Conservation (phyloP, 2,113 vertebrate species). For the Cichladusa arquata region DNA sequence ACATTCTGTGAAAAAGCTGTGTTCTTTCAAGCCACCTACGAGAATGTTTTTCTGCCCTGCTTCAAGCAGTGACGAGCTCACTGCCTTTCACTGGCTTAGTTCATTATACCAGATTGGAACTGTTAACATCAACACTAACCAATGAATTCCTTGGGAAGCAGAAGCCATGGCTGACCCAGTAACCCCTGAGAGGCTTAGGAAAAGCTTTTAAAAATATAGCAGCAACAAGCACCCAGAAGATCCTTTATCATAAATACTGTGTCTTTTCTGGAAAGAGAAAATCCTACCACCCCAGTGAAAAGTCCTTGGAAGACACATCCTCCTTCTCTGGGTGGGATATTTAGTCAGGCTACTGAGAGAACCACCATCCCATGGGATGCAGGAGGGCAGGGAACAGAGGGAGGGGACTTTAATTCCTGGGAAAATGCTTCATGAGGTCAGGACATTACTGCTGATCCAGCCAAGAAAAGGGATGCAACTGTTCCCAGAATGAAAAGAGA, state of each 20-base stretch:
- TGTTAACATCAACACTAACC: background rate
- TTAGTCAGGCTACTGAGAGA: background rate
- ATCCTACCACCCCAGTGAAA: background rate
- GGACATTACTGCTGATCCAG: background rate
- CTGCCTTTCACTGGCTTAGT: background rate
- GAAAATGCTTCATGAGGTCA: constrained; percentile 52
- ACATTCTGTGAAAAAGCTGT: background rate
- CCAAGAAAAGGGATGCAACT: constrained; percentile 18
- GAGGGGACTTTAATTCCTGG: constrained; percentile 34
- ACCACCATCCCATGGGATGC: background rate
- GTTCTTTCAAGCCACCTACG: background rate
- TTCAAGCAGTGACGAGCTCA: background rate
- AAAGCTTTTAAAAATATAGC: constrained; percentile 11
- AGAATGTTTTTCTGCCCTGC: background rate
- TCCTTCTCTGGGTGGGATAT: background rate
- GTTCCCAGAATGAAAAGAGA: constrained; percentile 19
- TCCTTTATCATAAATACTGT: background rate
- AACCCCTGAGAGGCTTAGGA: constrained; percentile 19
- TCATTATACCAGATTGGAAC: background rate
- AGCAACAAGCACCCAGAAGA: background rate
- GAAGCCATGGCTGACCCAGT: background rate
- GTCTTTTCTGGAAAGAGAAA: background rate
- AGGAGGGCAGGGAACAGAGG: background rate
- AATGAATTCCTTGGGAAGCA: background rate
- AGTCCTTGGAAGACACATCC: background rate